These are phyloP conservation scores for Poecilia gillii DNA, from an alignment of 2,797 vertebrate genomes.

Conservation along the genomic window DNA sequence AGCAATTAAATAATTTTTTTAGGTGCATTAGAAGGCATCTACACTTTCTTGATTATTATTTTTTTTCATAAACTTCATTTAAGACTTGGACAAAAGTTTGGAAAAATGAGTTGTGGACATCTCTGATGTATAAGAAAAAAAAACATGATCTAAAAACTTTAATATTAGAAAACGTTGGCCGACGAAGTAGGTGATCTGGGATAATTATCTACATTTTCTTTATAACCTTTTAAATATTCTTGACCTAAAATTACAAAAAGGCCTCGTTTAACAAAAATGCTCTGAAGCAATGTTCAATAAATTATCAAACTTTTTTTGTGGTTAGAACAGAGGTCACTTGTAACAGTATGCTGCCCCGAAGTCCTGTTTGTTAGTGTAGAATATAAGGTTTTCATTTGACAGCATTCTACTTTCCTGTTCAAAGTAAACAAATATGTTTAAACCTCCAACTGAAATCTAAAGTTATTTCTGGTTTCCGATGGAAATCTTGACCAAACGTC, in stretches of 20 bases:
- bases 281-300: background rate
- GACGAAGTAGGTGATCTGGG: background rate
- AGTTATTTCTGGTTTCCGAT: background rate
- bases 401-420: background rate
- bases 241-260: background rate
- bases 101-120: background rate
- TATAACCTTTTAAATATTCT: background rate
- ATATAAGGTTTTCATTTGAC: background rate
- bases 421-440: background rate
- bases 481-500: background rate
- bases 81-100: background rate
- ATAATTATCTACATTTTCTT: background rate
- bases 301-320: background rate
- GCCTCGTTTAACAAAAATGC: background rate
- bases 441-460: background rate
- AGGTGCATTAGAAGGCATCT: background rate
- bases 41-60: background rate
- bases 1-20: background rate
- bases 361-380: background rate
- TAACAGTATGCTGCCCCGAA: background rate
- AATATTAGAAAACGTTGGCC: too few relatives aligned
- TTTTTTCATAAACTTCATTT: background rate
- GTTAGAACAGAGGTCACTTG: background rate
- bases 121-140: background rate
- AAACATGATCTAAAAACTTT: background rate